Percentiles rank a stretch among this genome's conserved stretches.
These are phyloP conservation scores for Myripristis jacobus DNA, from an alignment of 2,797 vertebrate species.

Conservation along the genomic window DNA sequence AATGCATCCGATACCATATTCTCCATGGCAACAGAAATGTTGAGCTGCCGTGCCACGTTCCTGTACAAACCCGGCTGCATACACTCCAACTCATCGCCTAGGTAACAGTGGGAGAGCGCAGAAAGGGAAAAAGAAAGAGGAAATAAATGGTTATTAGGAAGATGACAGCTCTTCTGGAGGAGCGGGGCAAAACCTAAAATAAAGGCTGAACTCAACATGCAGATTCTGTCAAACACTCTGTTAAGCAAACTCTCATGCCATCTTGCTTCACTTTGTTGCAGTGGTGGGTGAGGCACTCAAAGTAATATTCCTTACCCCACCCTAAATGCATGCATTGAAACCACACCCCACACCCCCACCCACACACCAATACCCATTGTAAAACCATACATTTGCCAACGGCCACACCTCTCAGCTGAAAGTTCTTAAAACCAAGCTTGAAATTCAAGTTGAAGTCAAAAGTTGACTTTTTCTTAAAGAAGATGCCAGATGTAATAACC, in stretches of 20 bases:
- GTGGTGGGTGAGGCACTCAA: neutral
- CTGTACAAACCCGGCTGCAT: constrained; percentile 92
- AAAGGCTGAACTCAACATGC: neutral
- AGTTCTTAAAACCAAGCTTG: no score
- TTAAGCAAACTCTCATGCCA: neutral
- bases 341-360: no score
- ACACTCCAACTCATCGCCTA: constrained; percentile 95
- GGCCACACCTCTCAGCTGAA: no score
- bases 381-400: no score
- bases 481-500: constrained; percentile 4
- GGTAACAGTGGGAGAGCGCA: constrained; percentile 59
- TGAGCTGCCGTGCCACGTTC: constrained; percentile 93
- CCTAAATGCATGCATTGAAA: no score
- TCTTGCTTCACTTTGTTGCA: no score
- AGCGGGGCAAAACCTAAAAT: neutral
- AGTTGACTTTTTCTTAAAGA: neutral
- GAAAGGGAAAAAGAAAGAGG: constrained; percentile 5
- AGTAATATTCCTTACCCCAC: no score
- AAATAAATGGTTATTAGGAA: constrained; percentile 19
- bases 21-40: constrained; percentile 92
- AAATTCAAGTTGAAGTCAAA: constrained; percentile 1
- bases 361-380: no score
- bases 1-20: constrained; percentile 93
- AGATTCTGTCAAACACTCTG: neutral
- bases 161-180: neutral